Evolutionary conservation across 2,113 vertebrate species (phyloP).

Genomic region (Sardina pilchardus): DNA sequence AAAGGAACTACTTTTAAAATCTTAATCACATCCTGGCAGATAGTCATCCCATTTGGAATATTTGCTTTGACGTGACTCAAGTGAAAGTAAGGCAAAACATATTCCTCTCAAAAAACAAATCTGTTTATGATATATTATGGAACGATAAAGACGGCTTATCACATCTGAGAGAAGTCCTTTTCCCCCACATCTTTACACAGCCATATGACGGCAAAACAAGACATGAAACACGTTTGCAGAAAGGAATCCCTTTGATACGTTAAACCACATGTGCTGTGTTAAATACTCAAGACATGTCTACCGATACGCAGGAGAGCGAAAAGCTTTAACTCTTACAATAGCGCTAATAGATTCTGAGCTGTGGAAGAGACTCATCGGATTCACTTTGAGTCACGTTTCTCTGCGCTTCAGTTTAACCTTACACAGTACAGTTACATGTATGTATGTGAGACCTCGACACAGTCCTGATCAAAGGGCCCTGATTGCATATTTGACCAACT

Average conservation of each 20-base stretch:
- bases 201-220: background rate
- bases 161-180: constrained; percentile 6
- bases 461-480: background rate
- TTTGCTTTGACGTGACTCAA: constrained; percentile 83
- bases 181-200: constrained; percentile 16
- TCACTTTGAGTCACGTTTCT: constrained; percentile 14
- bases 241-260: constrained; percentile 1
- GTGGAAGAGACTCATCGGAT: background rate
- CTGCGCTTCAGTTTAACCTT: background rate
- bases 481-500: constrained; percentile 18
- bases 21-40: constrained; percentile 92
- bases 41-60: constrained; percentile 85
- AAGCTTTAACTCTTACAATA: constrained; percentile 13
- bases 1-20: constrained; percentile 93
- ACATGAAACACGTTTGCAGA: constrained; percentile 17
- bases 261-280: background rate
- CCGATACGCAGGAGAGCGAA: background rate
- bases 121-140: constrained; percentile 65
- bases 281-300: background rate
- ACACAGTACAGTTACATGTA: background rate
- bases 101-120: constrained; percentile 66
- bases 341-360: background rate
- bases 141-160: constrained; percentile 19
- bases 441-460: background rate
- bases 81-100: constrained; percentile 68